Evolutionary conservation across 2,888 invertebrate species (phyloP), one percentile per base, ranked within the genome.

Genomic region (Amphipoea lucens): DNA sequence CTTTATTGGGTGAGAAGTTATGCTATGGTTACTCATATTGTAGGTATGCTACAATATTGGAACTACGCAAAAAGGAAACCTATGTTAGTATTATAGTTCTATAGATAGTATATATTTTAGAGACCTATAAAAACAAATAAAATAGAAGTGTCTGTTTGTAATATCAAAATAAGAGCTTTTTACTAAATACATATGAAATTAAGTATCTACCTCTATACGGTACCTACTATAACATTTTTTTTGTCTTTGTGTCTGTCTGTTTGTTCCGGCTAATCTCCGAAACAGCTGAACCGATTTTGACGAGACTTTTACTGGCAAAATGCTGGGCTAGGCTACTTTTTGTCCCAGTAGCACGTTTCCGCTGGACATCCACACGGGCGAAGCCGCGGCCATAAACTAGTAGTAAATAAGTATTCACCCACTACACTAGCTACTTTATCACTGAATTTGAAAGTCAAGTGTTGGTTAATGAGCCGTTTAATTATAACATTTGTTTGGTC

Each of bases 401-500:
- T 57, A 60, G 20, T 11, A 36, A 69, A 51, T 54, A 79, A 48
- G 17, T 70, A 69, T 57, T 5, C 1, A 48, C 11, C 29, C 17
- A 51, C 17, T 60, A 20, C 54, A 40, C 36, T 20, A 65, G 65
- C 23, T 60, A 68, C 11, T 42, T 11, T 11, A 12, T 48, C 12
- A 48, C 57, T 62, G 63, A 71, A 81, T 81, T 81, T 81, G 78
- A 81, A 80, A 85, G 77, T 79, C 82, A 79, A 82, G 77, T 68
- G 60, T 69, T 74, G 40, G 70, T 83, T 82, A 87, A 88, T 85
- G 74, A 81, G 73, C 65, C 78, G 68, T 78, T 78, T 88, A 82
- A 83, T 88, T 86, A 84, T 81, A 78, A 78, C 79, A 76, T 82
- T 85, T 84, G 70, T 82, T 72, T 87, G 75, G 81, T 79, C 76